phyloP scores from a whole-genome alignment of 2,888 invertebrate species.

The Ectemnius lituratus region DNA sequence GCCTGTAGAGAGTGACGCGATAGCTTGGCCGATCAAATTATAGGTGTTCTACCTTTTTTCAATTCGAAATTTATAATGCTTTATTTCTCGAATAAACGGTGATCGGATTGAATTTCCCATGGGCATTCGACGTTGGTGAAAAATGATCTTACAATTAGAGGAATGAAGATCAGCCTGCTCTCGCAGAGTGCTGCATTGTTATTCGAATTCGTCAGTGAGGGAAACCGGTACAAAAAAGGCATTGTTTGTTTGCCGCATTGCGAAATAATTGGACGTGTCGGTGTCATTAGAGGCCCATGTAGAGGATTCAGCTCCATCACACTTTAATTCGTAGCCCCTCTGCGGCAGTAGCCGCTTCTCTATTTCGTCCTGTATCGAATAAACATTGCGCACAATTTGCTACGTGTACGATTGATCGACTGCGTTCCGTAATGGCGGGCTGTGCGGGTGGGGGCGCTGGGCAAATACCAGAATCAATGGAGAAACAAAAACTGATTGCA shows the following conservation, averaged over 20 bases:
- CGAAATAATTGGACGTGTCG: conserved; percentile 50
- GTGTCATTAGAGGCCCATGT: conserved; percentile 50
- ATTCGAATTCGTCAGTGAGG: too few species aligned
- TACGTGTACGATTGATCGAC: conserved; percentile 55
- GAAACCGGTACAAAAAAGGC: conserved; percentile 4
- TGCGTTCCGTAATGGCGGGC: conserved; percentile 29
- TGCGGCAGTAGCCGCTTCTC: conserved; percentile 24
- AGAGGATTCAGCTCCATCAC: conserved; percentile 18
- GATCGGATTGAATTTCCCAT: too few species aligned
- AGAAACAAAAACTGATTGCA: conserved; percentile 32
- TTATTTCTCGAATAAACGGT: too few species aligned
- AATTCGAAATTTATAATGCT: too few species aligned
- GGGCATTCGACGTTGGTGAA: too few species aligned
- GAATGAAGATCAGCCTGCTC: too few species aligned
- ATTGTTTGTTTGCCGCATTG: conserved; percentile 46
- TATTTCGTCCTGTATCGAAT: conserved; percentile 48
- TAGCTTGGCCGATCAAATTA: too few species aligned
- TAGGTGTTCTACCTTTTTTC: too few species aligned
- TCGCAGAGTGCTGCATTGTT: too few species aligned
- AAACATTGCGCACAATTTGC: conserved; percentile 57
- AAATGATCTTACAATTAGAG: too few species aligned
- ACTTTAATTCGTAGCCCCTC: conserved; percentile 48
- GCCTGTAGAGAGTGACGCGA: too few species aligned
- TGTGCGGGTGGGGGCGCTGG: conserved; percentile 23
- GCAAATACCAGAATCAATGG: conserved; percentile 21